phyloP scores from a whole-genome alignment of 1,140 invertebrate genomes.

The Lepidurus arcticus region DNA sequence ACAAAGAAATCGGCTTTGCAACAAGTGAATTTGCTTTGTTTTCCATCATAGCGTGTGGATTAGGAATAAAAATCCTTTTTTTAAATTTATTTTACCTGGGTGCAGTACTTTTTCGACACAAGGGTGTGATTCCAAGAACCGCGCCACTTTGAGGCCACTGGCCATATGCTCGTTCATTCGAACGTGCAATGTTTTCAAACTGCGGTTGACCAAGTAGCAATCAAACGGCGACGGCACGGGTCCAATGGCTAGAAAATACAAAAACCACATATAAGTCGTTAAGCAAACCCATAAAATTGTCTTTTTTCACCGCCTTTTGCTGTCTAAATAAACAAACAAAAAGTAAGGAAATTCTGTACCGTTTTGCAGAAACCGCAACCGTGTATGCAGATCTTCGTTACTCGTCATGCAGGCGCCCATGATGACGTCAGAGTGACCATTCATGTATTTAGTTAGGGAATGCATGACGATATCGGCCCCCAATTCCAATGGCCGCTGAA shows the following conservation, averaged over 20 bases:
- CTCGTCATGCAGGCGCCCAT: slow-evolving; percentile 86
- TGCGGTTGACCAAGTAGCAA: slow-evolving; percentile 86
- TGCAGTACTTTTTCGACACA: slow-evolving; percentile 75
- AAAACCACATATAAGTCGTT: slow-evolving; percentile 44
- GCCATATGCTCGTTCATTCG: slow-evolving; percentile 85
- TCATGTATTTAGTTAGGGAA: slow-evolving; percentile 97
- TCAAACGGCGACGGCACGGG: slow-evolving; percentile 94
- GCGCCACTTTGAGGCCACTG: slow-evolving; percentile 69
- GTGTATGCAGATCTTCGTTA: slow-evolving; percentile 62
- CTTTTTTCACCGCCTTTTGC: neutral
- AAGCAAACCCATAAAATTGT: slow-evolving; percentile 18
- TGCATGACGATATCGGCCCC: slow-evolving; percentile 90
- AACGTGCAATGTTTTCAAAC: slow-evolving; percentile 86
- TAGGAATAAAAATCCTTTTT: slow-evolving; percentile 13
- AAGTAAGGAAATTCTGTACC: slow-evolving; percentile 50
- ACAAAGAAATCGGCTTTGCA: too few species aligned
- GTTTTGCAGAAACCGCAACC: slow-evolving; percentile 82
- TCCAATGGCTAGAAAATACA: slow-evolving; percentile 63
- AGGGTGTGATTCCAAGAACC: slow-evolving; percentile 70
- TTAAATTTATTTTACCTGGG: slow-evolving; percentile 55
- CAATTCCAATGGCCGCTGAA: slow-evolving; percentile 81
- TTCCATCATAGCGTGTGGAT: neutral
- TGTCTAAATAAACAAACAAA: neutral
- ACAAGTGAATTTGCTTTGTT: neutral
- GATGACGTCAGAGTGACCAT: slow-evolving; percentile 94